phyloP scores from a whole-genome alignment of 2,113 vertebrate genomes.

The Phainopepla nitens region DNA sequence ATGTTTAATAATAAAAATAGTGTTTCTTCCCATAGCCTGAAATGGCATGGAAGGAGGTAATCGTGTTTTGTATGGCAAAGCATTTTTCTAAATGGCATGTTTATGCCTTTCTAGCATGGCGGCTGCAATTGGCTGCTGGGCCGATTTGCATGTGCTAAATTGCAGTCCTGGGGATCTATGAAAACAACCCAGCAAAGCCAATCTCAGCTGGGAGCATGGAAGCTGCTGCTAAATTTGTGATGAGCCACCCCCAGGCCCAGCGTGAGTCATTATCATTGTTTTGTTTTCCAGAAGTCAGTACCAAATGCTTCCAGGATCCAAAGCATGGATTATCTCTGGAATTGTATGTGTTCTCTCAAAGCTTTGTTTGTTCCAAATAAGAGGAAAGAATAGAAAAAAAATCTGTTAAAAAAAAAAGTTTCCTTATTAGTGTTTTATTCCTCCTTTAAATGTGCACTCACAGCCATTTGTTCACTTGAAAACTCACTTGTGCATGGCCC shows the following conservation, averaged over 20 bases:
- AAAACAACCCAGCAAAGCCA: conserved; percentile 39
- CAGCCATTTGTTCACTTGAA: neutral
- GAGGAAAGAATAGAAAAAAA: neutral
- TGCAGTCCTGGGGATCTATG: conserved; percentile 25
- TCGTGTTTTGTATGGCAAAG: conserved; percentile 6
- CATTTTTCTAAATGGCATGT: conserved; percentile 3
- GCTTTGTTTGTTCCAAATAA: neutral
- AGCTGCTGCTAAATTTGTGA: conserved; percentile 50
- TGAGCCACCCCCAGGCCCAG: conserved; percentile 44
- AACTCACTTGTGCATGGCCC: neutral
- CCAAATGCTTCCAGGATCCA: neutral
- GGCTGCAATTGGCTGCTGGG: conserved; percentile 9
- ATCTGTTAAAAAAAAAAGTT: neutral
- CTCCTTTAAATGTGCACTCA: neutral
- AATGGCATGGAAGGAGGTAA: conserved; percentile 34
- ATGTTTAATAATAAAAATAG: conserved; percentile 23
- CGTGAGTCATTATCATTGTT: conserved; percentile 48
- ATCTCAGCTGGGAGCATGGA: conserved; percentile 58
- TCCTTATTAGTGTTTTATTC: neutral
- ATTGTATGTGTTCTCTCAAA: conserved; percentile 6
- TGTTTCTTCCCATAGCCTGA: neutral
- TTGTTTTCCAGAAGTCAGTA: conserved; percentile 13
- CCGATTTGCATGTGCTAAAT: conserved; percentile 49
- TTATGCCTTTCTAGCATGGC: conserved; percentile 19
- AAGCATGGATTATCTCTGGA: conserved; percentile 8